phyloP scores from a whole-genome alignment of 2,888 invertebrate genomes.

The Apodemia mormo region DNA sequence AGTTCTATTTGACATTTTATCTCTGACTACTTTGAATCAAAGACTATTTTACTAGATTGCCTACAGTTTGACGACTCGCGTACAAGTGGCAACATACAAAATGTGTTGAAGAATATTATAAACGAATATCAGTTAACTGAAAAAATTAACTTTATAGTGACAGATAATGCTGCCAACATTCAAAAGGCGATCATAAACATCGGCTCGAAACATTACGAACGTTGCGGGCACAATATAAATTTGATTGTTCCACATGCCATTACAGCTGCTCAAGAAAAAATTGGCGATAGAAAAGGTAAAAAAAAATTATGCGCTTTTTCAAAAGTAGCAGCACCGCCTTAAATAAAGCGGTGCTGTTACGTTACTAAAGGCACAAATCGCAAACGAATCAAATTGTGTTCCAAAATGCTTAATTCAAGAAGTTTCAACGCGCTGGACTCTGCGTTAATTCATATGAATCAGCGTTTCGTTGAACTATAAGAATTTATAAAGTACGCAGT shows the following conservation, averaged over 20 bases:
- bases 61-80: conserved; percentile 3
- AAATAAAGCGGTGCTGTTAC: not conserved
- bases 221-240: conserved; percentile 1
- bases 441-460: too few species aligned
- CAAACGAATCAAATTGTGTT: not conserved
- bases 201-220: conserved; percentile 15
- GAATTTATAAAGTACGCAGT: too few species aligned
- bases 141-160: conserved; percentile 9
- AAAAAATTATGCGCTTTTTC: conserved; percentile 4
- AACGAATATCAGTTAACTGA: not conserved
- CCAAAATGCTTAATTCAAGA: not conserved
- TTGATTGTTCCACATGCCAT: not conserved
- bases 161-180: conserved; percentile 16
- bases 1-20: conserved; percentile 14
- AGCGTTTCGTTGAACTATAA: too few species aligned
- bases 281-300: conserved; percentile 5
- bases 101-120: not conserved
- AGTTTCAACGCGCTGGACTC: not conserved
- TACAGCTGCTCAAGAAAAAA: not conserved
- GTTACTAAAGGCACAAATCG: not conserved
- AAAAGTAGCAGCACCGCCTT: conserved; percentile 5
- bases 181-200: conserved; percentile 7
- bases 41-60: not conserved
- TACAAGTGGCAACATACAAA: conserved; percentile 6
- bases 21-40: not conserved